These are phyloP conservation scores for Argya squamiceps DNA, from an alignment of 2,797 vertebrate genomes.

Conservation along the genomic window DNA sequence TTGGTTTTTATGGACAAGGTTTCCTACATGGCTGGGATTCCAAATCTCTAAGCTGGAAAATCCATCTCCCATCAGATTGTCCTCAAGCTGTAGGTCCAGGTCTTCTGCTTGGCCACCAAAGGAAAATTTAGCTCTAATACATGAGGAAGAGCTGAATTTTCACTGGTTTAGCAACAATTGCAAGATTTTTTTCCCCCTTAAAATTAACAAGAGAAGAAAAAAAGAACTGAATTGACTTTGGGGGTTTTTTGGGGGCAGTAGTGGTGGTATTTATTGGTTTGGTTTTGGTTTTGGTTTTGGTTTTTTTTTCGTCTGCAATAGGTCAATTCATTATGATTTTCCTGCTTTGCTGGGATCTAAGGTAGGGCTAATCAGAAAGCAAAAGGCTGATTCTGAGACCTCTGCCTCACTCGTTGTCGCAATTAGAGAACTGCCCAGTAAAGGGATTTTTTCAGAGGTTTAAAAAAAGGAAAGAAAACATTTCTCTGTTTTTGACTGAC, in stretches of 20 bases:
- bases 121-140: background rate
- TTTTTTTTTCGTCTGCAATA: background rate
- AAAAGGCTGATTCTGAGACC: background rate
- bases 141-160: background rate
- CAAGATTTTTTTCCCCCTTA: background rate
- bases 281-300: rapidly evolving
- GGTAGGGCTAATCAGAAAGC: background rate
- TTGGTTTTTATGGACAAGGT: background rate
- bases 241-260: rapidly evolving
- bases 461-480: background rate
- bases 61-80: background rate
- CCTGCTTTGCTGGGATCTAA: background rate
- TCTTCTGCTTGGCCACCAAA: background rate
- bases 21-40: background rate
- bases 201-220: background rate
- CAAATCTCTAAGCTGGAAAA: background rate
- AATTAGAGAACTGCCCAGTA: background rate
- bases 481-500: background rate
- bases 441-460: background rate
- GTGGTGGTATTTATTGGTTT: too few species aligned
- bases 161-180: background rate
- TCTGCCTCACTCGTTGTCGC: background rate
- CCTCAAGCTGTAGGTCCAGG: background rate
- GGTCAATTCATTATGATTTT: background rate
- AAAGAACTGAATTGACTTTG: background rate